Percentiles rank a stretch among this genome's conserved stretches.
phyloP scores from a whole-genome alignment of 2,888 invertebrate genomes.

The Ditula angustiorana region DNA sequence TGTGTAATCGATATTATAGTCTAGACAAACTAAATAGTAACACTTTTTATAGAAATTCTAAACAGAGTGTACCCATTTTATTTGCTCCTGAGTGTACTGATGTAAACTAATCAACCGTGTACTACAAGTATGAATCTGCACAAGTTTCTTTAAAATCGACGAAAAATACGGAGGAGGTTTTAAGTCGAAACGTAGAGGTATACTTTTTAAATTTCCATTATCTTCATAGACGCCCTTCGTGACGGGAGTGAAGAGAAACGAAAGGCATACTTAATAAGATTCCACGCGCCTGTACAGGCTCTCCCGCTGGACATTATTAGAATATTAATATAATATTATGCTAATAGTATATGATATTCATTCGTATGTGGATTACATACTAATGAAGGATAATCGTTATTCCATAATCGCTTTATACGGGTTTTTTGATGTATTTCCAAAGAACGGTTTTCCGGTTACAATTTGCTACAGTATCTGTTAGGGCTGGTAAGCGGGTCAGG shows the following conservation, averaged over 20 bases:
- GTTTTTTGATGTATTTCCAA: slow-evolving; percentile 32
- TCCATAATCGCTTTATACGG: slow-evolving; percentile 25
- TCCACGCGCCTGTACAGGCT: slow-evolving; percentile 2
- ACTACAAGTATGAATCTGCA: too few relatives aligned
- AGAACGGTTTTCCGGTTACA: slow-evolving; percentile 28
- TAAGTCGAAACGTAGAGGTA: too few relatives aligned
- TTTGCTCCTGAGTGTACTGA: too few relatives aligned
- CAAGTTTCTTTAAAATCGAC: too few relatives aligned
- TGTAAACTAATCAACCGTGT: too few relatives aligned
- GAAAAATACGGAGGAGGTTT: too few relatives aligned
- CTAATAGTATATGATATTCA: slow-evolving; percentile 21
- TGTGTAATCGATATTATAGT: too few relatives aligned
- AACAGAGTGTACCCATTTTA: too few relatives aligned
- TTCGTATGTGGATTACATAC: slow-evolving; percentile 30
- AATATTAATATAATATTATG: slow-evolving; percentile 39
- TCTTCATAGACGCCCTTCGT: background rate
- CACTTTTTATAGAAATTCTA: too few relatives aligned
- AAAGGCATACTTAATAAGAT: slow-evolving; percentile 20
- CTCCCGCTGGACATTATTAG: slow-evolving; percentile 25
- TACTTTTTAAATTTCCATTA: background rate
- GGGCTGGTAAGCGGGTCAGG: background rate
- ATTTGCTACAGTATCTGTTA: background rate
- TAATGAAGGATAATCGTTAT: slow-evolving; percentile 32
- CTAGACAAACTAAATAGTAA: too few relatives aligned
- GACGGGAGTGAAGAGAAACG: slow-evolving; percentile 1